Conservation (phyloP, 2,888 invertebrate species). For the Pollenia angustigena region DNA sequence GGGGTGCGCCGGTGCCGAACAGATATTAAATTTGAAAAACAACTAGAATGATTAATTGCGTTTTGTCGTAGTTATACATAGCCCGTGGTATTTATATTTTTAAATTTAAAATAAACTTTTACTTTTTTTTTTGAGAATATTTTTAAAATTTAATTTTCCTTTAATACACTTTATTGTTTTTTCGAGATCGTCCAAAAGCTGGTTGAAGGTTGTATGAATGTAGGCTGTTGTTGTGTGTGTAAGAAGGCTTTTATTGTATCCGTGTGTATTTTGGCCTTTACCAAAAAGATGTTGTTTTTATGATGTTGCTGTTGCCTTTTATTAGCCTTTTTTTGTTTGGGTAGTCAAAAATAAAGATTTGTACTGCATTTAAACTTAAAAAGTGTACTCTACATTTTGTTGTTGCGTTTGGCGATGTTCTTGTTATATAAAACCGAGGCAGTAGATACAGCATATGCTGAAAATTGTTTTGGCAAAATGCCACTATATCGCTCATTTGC, state of each 20-base stretch:
- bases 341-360: conserved; percentile 56
- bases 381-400: conserved; percentile 38
- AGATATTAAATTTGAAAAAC: too few species aligned
- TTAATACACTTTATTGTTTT: conserved; percentile 71
- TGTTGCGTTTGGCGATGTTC: conserved; percentile 13
- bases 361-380: conserved; percentile 60
- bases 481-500: conserved; percentile 38
- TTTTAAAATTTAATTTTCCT: conserved; percentile 66
- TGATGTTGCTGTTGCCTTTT: conserved; percentile 60
- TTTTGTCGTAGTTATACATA: too few species aligned
- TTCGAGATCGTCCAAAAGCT: conserved; percentile 36
- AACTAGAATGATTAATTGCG: too few species aligned
- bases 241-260: background rate
- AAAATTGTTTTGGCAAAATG: conserved; percentile 72
- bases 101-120: background rate
- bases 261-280: conserved; percentile 63
- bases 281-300: conserved; percentile 68
- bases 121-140: conserved; percentile 30
- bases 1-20: too few species aligned
- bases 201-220: background rate
- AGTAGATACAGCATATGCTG: conserved; percentile 67
- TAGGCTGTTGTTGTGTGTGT: background rate
- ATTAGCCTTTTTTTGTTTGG: conserved; percentile 63
- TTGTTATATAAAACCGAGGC: conserved; percentile 52
- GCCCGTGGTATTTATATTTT: too few species aligned